Base-by-base conservation (phyloP, 2,888 invertebrate genomes). In the Tachystola acroxantha region DNA sequence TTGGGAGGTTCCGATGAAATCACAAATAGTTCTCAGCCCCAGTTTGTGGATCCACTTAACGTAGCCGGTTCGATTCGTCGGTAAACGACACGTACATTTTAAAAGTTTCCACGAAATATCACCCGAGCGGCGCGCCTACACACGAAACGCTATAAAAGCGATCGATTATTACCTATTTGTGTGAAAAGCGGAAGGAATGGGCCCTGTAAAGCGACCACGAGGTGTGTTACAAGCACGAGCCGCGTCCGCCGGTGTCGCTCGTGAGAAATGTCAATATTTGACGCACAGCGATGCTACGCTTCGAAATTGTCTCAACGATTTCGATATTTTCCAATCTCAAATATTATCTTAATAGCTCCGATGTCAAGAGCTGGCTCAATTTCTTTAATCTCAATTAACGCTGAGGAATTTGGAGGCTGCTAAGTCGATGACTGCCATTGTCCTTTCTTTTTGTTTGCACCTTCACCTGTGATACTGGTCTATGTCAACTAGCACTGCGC, bases 141-240 rank as follows among this genome's bases (percentile, higher is more conserved):
- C 73, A 64, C 58, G 62, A 43, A 62, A 67, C 68, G 81, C 79
- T 80, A 85, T 85, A 85, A 85, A 81, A 75, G 67, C 80, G 72
- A 85, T 86, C 81, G 85, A 85, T 86, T 84, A 84, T 85, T 85
- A 82, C 81, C 75, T 76, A 82, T 84, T 82, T 72, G 82, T 84
- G 84, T 85, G 82, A 80, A 84, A 85, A 82, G 84, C 79, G 84
- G 82, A 84, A 79, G 80, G 74, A 75, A 76, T 75, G 72, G 64
- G 64, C 52, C 59, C 47, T 49, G 53, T 50, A 41, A 53, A 54
- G 60, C 59, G 55, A 54, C 49, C 33, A 47, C 43, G 49, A 58
- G 64, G 53, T 57, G 59, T 62, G 64, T 54, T 54, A 49, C 56
- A 54, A 72, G 73, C 74, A 72, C 70, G 78, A 71, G 74, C 65